phyloP scores from a whole-genome alignment of 2,888 invertebrate genomes.

The Volucella bombylans region DNA sequence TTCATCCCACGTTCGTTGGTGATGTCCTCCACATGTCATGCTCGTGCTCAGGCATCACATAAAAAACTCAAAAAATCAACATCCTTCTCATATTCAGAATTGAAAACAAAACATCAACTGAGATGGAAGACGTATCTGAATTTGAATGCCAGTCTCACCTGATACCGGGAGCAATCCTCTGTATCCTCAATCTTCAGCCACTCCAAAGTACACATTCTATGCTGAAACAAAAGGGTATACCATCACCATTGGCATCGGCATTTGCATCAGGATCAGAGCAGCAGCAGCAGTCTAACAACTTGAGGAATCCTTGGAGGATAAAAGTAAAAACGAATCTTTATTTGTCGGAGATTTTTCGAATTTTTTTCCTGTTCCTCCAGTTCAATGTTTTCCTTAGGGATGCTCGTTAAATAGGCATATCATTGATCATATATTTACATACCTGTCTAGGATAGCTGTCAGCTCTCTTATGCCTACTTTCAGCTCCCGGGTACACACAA shows the following conservation, averaged over 20 bases:
- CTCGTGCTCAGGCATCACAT: conserved; percentile 17
- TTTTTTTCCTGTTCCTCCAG: conserved; percentile 10
- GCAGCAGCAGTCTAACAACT: conserved; percentile 42
- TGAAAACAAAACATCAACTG: conserved; percentile 32
- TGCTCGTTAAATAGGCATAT: conserved; percentile 74
- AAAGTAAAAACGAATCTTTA: conserved; percentile 60
- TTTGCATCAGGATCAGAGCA: too few relatives aligned
- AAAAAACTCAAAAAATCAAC: conserved; percentile 24
- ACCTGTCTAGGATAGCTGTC: conserved; percentile 72
- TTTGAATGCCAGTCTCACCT: conserved; percentile 64
- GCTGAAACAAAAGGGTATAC: conserved; percentile 46
- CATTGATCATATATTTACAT: conserved; percentile 74
- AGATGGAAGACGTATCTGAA: conserved; percentile 65
- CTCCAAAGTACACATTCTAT: conserved; percentile 40
- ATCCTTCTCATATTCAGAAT: conserved; percentile 21
- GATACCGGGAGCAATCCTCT: conserved; percentile 23
- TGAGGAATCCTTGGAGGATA: conserved; percentile 72
- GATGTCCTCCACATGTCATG: conserved; percentile 27
- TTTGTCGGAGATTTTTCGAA: neutral
- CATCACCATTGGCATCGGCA: conserved; percentile 27
- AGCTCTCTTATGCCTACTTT: conserved; percentile 36
- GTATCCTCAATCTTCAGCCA: too few relatives aligned
- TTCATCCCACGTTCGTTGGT: neutral
- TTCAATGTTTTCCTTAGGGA: conserved; percentile 43
- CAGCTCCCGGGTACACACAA: conserved; percentile 60